These are phyloP conservation scores for Stigmatopora argus DNA, from an alignment of 2,113 vertebrate species.

Conservation along the genomic window DNA sequence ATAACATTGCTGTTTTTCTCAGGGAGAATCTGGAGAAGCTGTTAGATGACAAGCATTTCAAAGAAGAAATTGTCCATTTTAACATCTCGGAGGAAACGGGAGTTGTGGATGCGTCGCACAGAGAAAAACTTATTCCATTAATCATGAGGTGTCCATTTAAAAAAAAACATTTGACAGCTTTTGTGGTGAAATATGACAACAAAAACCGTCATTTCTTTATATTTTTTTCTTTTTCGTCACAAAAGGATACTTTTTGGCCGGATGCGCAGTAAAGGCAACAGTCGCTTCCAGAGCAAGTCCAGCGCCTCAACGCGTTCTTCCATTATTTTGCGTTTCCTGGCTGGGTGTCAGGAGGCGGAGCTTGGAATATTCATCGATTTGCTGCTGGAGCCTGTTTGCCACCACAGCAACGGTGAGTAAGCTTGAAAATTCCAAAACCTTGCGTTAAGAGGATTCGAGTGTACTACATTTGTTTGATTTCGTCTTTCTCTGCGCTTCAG, in stretches of 20 bases:
- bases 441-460: too few relatives aligned
- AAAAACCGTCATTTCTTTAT: background rate
- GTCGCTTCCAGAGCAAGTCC: constrained; percentile 88
- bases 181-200: too few relatives aligned
- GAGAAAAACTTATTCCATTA: constrained; percentile 80
- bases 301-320: constrained; percentile 77
- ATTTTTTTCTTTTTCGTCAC: background rate
- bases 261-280: constrained; percentile 89
- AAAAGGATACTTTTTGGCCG: constrained; percentile 88
- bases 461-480: too few relatives aligned
- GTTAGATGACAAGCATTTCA: constrained; percentile 89
- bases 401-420: constrained; percentile 74
- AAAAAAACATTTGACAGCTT: too few relatives aligned
- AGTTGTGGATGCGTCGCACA: constrained; percentile 79
- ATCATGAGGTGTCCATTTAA: constrained; percentile 82
- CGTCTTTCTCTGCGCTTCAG: constrained; percentile 57
- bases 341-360: constrained; percentile 82
- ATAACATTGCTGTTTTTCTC: constrained; percentile 15
- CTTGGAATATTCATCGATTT: constrained; percentile 87
- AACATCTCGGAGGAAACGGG: constrained; percentile 85
- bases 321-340: constrained; percentile 88
- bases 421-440: background rate
- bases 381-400: constrained; percentile 84
- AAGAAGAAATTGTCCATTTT: constrained; percentile 93
- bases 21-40: constrained; percentile 90